Base-by-base conservation (phyloP, 2,888 invertebrate species). In the Lathronympha strigana region DNA sequence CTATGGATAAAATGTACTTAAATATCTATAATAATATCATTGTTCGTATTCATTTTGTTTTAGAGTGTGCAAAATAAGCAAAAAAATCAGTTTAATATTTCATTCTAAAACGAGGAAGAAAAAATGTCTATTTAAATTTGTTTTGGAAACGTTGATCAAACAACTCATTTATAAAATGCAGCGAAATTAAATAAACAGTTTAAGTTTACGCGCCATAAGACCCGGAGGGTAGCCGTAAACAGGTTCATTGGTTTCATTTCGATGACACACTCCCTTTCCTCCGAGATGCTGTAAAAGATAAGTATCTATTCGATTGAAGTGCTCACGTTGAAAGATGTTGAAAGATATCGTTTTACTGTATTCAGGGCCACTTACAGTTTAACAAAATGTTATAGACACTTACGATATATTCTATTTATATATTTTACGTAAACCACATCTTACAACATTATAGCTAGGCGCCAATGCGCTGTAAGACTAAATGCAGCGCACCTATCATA, bases 211-310 rank as follows among this genome's bases (percentile, higher is more conserved):
- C 50, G 9, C 25, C 61, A 54, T 66, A 54, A 61, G 47, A 47
- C 31, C 23, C 15, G 19, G 47, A 57, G 53, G 64, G 60, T 45
- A 47, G 47, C 28, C 43, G 38, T 66, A 66, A 66, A 54, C 23
- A 47, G 66, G 66, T 53, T 54, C 66, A 66, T 66, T 66, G 60
- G 60, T 66, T 66, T 66, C 54, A 66, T 60, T 66, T 47, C 60
- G 31, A 66, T 66, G 61, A 49, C 60, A 60, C 54, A 66, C 54
- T 61, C 50, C 38, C 54, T 54, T 47, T 54, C 47, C 38, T 66
- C 15, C 21, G 38, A 53, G 64, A 54, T 53, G 47, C 21, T 54
- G 31, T 61, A 61, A 60, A 66, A 64, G 58, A 53, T 64, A 64
- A 66, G 60, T 61, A 61, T 40, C 40, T 60, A 45, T 45, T 1